These are phyloP conservation scores for Entelurus aequoreus DNA, from an alignment of 2,113 vertebrate species.

Conservation along the genomic window DNA sequence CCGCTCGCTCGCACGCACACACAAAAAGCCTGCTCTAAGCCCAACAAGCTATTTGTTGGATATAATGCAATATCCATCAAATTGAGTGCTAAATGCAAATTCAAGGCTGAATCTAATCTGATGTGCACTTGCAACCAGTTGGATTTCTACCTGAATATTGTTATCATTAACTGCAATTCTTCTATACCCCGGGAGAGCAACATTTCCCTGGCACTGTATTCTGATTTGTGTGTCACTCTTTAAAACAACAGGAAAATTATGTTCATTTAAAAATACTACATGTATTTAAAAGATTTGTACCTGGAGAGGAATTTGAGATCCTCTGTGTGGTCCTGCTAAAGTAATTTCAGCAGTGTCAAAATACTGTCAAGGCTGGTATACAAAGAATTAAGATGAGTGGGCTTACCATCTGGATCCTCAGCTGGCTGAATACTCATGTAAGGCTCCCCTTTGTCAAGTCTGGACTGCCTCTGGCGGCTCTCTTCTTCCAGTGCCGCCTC, in stretches of 20 bases:
- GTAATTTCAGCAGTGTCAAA: conserved; percentile 50
- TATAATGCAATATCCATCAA: no score
- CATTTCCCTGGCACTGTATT: conserved; percentile 52
- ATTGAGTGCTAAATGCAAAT: no score
- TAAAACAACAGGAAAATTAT: conserved; percentile 51
- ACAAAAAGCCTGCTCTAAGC: no score
- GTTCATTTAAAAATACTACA: conserved; percentile 29
- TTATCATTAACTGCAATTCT: conserved; percentile 40
- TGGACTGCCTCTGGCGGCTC: conserved; percentile 92
- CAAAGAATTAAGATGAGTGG: conserved; percentile 29
- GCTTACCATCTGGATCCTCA: conserved; percentile 93
- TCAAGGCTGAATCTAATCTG: no score
- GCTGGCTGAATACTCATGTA: conserved; percentile 99
- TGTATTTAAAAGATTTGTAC: conserved; percentile 4
- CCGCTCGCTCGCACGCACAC: no score
- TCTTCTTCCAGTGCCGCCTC: conserved; percentile 96
- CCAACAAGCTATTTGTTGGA: no score
- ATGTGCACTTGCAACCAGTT: no score
- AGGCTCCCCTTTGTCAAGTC: conserved; percentile 95
- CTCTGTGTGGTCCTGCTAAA: conserved; percentile 38
- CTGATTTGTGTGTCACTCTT: conserved; percentile 14
- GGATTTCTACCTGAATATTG: conserved; percentile 16
- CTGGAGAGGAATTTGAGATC: background rate
- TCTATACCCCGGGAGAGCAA: conserved; percentile 48
- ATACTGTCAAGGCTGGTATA: conserved; percentile 34